Base-by-base conservation (phyloP, 35 echinoderm and acorn worm genomes). In the Amphiura filiformis region DNA sequence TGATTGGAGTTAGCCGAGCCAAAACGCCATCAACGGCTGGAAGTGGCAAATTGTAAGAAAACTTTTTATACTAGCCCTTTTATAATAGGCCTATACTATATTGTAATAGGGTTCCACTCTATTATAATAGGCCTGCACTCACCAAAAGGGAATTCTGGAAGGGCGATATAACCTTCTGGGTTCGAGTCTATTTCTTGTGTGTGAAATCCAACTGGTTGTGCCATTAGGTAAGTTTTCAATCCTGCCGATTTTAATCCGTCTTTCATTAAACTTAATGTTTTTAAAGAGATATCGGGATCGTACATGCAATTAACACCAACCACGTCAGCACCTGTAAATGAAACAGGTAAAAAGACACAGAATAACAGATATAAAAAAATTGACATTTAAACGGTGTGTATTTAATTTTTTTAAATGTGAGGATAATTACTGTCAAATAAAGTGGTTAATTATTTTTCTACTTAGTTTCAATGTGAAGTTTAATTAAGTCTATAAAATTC, bases 91-190 rank as follows among this genome's bases (percentile, higher is more conserved):
- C n/a, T n/a, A n/a, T n/a, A n/a, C n/a, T n/a, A n/a, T n/a, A n/a
- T n/a, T n/a, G n/a, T n/a, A n/a, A n/a, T n/a, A n/a, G n/a, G n/a
- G n/a, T n/a, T n/a, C n/a, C n/a, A n/a, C n/a, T n/a, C n/a, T n/a
- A n/a, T n/a, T n/a, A n/a, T n/a, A n/a, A n/a, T n/a, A n/a, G n/a
- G n/a, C n/a, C n/a, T n/a, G n/a, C n/a, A 47, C 87, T 90, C 18
- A 94, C 93, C 93, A 35, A 80, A 90, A 15, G 93, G 93, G 57
- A 81, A 94, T 32, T 94, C 88, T 34, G 93, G 93, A n/a, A 94
- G 56, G 1, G 64, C 88, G 26, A 37, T 65, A 36, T 94, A 94
- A n/a, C 93, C 93, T 14, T 40, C 57, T 28, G 77, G 76, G 39
- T 94, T 57, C 12, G 85, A 36, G 13, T 44, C 56, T 56, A 91